Evolutionary conservation across 2,113 vertebrate genomes (phyloP).

Genomic region (Prolemur simus): DNA sequence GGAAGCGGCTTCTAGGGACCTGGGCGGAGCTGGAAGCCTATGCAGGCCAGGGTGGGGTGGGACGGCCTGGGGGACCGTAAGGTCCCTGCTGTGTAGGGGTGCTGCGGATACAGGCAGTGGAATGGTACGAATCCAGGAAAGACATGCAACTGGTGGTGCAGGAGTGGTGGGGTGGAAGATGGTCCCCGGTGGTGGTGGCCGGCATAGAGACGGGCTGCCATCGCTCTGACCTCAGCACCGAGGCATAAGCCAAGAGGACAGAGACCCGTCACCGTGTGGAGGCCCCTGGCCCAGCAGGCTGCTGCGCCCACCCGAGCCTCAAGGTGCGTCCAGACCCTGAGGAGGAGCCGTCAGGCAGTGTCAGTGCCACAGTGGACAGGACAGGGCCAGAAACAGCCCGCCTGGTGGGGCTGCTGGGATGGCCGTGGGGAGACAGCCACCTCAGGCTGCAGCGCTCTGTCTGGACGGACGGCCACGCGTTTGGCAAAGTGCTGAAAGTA

Average conservation of each 20-base stretch:
- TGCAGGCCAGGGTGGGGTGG: not conserved
- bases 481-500: not conserved
- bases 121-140: rapidly evolving
- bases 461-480: not conserved
- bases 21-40: too few relatives aligned
- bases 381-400: too few relatives aligned
- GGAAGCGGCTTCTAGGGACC: not conserved
- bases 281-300: not conserved
- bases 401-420: not conserved
- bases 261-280: not conserved
- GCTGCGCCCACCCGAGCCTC: not conserved
- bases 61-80: not conserved
- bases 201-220: not conserved
- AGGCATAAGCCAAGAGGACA: not conserved
- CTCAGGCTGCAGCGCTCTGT: not conserved
- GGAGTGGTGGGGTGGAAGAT: rapidly evolving
- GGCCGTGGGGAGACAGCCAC: not conserved
- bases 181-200: not conserved
- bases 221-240: not conserved
- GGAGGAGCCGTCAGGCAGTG: not conserved
- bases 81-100: rapidly evolving
- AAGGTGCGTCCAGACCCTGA: not conserved
- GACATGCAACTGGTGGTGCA: rapidly evolving
- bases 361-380: not conserved
- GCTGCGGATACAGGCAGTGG: rapidly evolving